These are phyloP conservation scores for Meloidogyne hapla DNA, from an alignment of 1,140 invertebrate genomes.

Conservation along the genomic window DNA sequence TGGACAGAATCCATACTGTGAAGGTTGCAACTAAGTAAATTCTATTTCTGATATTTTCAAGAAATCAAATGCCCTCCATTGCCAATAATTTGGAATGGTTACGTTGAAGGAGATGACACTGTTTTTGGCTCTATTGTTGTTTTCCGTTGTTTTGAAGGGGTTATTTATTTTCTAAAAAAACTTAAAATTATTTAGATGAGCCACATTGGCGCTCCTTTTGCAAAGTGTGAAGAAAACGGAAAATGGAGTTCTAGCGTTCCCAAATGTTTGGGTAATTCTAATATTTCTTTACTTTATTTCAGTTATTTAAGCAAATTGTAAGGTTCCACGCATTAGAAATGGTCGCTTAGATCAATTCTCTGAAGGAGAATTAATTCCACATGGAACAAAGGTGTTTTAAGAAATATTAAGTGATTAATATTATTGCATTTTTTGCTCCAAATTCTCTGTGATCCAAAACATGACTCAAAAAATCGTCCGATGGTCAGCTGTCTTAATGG, in stretches of 20 bases:
- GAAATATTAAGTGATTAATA: too few relatives aligned
- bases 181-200: conserved; percentile 62
- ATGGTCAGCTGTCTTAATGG: conserved; percentile 80
- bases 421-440: conserved; percentile 13
- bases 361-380: conserved; percentile 72
- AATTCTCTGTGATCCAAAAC: conserved; percentile 76
- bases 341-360: conserved; percentile 71
- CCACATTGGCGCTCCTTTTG: conserved; percentile 75
- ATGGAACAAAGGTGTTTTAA: conserved; percentile 75
- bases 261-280: conserved; percentile 73
- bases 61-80: conserved; percentile 92
- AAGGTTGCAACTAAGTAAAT: conserved; percentile 70
- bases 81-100: conserved; percentile 85
- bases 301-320: conserved; percentile 75
- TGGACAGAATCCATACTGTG: conserved; percentile 79
- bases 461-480: conserved; percentile 81
- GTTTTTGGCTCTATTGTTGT: conserved; percentile 84
- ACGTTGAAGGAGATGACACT: conserved; percentile 86
- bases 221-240: conserved; percentile 85
- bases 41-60: conserved; percentile 58
- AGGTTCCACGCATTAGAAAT: conserved; percentile 81
- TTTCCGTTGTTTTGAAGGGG: conserved; percentile 87
- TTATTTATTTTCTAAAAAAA: conserved; percentile 65
- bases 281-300: conserved; percentile 16
- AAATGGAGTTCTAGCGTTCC: conserved; percentile 88